Conservation (phyloP, 2,888 invertebrate genomes). For the Diogma glabrata region DNA sequence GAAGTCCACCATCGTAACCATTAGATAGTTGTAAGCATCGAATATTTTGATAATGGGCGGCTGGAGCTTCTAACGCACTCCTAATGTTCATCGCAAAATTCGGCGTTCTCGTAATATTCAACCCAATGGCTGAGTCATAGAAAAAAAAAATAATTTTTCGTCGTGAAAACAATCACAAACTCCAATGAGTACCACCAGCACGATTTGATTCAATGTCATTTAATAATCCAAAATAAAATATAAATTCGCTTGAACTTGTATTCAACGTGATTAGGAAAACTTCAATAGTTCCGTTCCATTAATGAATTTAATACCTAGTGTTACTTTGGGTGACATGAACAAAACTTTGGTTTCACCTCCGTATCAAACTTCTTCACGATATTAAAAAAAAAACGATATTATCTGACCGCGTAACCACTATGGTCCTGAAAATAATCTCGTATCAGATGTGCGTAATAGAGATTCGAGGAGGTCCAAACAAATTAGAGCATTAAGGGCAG, state of each 20-base stretch:
- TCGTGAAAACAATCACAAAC: slow-evolving; percentile 65
- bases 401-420: slow-evolving; percentile 89
- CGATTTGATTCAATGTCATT: slow-evolving; percentile 69
- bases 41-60: slow-evolving; percentile 39
- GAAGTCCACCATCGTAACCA: slow-evolving; percentile 85
- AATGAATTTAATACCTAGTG: slow-evolving; percentile 80
- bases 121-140: slow-evolving; percentile 62
- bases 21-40: slow-evolving; percentile 68
- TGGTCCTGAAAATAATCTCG: slow-evolving; percentile 63
- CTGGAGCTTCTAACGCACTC: slow-evolving; percentile 29
- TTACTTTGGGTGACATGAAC: slow-evolving; percentile 64
- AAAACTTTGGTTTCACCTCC: slow-evolving; percentile 47
- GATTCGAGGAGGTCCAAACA: slow-evolving; percentile 76
- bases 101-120: slow-evolving; percentile 54
- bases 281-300: slow-evolving; percentile 52
- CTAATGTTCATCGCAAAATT: slow-evolving; percentile 48
- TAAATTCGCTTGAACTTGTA: no score
- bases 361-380: slow-evolving; percentile 60
- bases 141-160: slow-evolving; percentile 65
- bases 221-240: no score
- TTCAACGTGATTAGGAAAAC: slow-evolving; percentile 61
- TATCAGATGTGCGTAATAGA: slow-evolving; percentile 66
- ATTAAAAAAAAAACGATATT: slow-evolving; percentile 90
- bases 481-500: slow-evolving; percentile 34
- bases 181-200: slow-evolving; percentile 88